Evolutionary conservation across 2,797 vertebrate genomes (phyloP), one percentile per base, ranked within the genome.

Genomic region (Somateria mollissima): DNA sequence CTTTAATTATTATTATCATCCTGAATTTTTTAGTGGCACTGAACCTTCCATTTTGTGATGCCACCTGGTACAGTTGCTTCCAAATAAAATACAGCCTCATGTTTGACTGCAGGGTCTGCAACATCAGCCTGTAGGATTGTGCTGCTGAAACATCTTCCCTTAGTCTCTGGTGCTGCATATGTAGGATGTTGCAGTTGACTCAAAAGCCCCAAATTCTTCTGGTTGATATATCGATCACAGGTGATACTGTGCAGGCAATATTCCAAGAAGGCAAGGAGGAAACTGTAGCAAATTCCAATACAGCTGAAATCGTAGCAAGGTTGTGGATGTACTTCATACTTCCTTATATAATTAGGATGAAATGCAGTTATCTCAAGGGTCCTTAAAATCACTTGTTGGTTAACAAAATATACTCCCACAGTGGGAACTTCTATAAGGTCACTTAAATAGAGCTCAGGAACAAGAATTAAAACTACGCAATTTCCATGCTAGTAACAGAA

Each of bases 81-180:
- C 78, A 92, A 96, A 97, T 80, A 71, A 92, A 96, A 97, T 80
- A 71, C 19, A 91, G 78, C 84, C 92, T 96, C 8, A 47, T 10
- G n/a, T 91, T 90, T 97, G 97, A 96, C 91, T 86, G 81, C 88
- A 97, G 92, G 92, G 92, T 98, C 96, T 94, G 93, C 47, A 60
- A 80, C 86, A 92, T 80, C 88, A 95, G 87, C 80, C 92, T 78
- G 72, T 95, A 92, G 94, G 94, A 95, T 94, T 75, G 67, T 73
- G 32, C 75, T 60, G 69, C 91, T 95, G 94, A 97, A 96, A 61
- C 92, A 47, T 95, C 87, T 95, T 95, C 87, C 66, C 45, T 96
- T 97, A 88, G 80, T 95, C 91, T 94, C 97, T 96, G 94, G 92
- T 96, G 84, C 36, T 89, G 86, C 60, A 95, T 96, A 94, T 91